phyloP scores from a whole-genome alignment of 2,797 vertebrate genomes.

The Bucorvus abyssinicus region DNA sequence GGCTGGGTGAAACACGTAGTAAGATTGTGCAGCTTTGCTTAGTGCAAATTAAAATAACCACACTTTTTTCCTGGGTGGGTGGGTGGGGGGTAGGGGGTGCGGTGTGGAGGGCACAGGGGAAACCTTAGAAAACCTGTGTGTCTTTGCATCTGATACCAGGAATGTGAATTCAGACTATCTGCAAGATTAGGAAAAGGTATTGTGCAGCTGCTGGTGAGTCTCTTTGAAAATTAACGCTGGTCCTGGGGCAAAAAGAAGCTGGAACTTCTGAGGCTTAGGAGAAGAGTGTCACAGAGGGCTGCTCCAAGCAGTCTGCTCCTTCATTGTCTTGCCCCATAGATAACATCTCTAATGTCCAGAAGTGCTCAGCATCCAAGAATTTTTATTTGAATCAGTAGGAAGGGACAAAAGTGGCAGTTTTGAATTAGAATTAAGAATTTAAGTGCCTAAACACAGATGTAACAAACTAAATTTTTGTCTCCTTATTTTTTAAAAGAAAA shows the following conservation, averaged over 20 bases:
- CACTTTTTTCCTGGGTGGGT: too few relatives aligned
- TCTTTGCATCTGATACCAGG: not conserved
- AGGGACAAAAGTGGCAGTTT: not conserved
- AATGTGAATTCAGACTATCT: not conserved
- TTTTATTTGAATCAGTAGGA: not conserved
- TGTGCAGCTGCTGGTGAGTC: not conserved
- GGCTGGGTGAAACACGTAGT: not conserved
- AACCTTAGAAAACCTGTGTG: not conserved
- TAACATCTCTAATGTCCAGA: not conserved
- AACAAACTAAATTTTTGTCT: not conserved
- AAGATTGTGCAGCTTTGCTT: not conserved
- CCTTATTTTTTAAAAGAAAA: not conserved
- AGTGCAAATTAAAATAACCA: not conserved
- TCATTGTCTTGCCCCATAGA: not conserved
- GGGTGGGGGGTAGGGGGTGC: too few relatives aligned
- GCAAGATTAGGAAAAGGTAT: not conserved
- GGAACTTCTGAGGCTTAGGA: not conserved
- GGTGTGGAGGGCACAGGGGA: not conserved
- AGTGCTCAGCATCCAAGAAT: not conserved
- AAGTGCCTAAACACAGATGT: not conserved
- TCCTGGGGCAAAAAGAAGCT: not conserved
- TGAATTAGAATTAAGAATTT: not conserved
- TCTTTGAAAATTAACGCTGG: not conserved
- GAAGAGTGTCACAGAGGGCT: not conserved
- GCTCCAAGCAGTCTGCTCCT: not conserved